Conservation (phyloP, 1,140 invertebrate species). For the Lithobius niger region DNA sequence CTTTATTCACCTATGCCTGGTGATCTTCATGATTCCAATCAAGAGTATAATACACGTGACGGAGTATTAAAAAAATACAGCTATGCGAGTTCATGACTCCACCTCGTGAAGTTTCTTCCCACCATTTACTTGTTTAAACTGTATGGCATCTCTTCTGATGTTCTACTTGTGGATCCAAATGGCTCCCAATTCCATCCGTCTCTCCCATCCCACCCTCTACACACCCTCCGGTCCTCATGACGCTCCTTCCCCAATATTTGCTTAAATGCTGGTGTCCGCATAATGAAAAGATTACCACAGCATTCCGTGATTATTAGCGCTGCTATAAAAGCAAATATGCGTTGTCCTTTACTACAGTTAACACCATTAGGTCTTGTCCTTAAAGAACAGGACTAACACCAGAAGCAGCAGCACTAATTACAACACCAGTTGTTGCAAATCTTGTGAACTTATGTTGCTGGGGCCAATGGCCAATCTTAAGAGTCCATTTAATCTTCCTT, state of each 20-base stretch:
- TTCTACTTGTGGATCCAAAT: conserved; percentile 23
- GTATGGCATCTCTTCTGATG: conserved; percentile 25
- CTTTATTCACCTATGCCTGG: conserved; percentile 9
- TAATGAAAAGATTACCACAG: too few relatives aligned
- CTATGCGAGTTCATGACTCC: conserved; percentile 33
- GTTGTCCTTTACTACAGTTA: too few relatives aligned
- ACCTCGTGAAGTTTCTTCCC: conserved; percentile 26
- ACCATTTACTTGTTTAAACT: conserved; percentile 31
- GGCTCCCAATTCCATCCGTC: conserved; percentile 8
- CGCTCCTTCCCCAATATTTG: not conserved
- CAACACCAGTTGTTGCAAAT: conserved; percentile 1
- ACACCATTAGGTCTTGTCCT: too few relatives aligned
- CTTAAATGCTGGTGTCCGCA: not conserved
- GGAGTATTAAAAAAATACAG: conserved; percentile 28
- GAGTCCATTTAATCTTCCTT: too few relatives aligned
- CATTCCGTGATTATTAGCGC: too few relatives aligned
- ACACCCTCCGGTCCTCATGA: conserved; percentile 6
- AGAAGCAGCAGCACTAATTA: conserved; percentile 1
- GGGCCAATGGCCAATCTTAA: too few relatives aligned
- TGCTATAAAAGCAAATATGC: too few relatives aligned
- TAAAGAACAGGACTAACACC: not conserved
- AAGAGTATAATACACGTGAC: conserved; percentile 8
- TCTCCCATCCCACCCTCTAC: conserved; percentile 10
- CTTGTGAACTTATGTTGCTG: too few relatives aligned
- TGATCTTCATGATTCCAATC: conserved; percentile 12